phyloP scores from a whole-genome alignment of 2,797 vertebrate genomes.

The Girardinus metallicus region DNA sequence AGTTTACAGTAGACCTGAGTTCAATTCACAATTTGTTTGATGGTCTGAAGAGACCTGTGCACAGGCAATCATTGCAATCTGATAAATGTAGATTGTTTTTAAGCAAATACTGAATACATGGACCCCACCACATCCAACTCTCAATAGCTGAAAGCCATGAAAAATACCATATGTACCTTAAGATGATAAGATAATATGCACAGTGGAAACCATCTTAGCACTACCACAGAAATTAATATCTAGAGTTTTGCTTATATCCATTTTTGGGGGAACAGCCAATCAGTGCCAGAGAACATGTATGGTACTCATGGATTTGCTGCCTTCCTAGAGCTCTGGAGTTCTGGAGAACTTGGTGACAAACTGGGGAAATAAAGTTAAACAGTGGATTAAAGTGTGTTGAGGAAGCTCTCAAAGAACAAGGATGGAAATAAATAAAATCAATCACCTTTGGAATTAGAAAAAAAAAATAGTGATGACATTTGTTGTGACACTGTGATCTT shows the following conservation, averaged over 20 bases:
- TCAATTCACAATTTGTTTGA: neutral
- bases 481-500: conserved; percentile 34
- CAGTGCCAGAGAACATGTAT: no score
- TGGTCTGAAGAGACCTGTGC: no score
- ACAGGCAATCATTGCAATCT: neutral
- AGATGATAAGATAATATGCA: neutral
- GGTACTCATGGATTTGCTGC: no score
- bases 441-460: conserved; percentile 10
- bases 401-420: neutral
- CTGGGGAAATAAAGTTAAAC: neutral
- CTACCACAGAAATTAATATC: neutral
- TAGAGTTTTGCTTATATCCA: neutral
- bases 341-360: neutral
- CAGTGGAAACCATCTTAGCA: neutral
- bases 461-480: conserved; percentile 36
- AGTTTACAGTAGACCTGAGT: neutral
- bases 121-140: neutral
- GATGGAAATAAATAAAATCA: neutral
- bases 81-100: neutral
- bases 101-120: neutral
- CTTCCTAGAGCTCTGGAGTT: neutral
- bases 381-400: neutral
- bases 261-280: no score
- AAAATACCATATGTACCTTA: no score
- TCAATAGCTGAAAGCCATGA: no score